phyloP scores from a whole-genome alignment of 1,140 invertebrate genomes.

The Ridgeia piscesae region DNA sequence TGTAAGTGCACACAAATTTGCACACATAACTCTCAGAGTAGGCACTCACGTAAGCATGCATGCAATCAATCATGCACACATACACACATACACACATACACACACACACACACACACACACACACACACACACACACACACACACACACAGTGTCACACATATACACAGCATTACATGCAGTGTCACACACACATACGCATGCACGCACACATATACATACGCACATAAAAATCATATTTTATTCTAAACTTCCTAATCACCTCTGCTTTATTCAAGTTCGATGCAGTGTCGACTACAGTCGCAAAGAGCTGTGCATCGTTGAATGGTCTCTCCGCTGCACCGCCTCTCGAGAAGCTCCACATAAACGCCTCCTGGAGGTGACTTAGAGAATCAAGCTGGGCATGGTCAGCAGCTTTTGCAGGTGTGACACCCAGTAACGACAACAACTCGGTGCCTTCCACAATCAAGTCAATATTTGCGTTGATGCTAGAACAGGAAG shows the following conservation, averaged over 20 bases:
- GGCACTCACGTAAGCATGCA: too few relatives aligned
- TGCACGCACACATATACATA: not conserved
- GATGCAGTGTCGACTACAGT: conserved; percentile 51
- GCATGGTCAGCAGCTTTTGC: conserved; percentile 47
- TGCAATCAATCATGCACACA: too few relatives aligned
- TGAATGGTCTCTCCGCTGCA: conserved; percentile 57
- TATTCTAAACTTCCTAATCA: conserved; percentile 14
- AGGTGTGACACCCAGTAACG: conserved; percentile 42
- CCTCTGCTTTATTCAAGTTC: conserved; percentile 43
- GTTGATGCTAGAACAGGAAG: conserved; percentile 55
- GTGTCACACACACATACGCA: not conserved
- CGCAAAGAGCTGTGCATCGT: conserved; percentile 39
- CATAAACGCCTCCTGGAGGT: conserved; percentile 57
- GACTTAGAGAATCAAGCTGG: conserved; percentile 44
- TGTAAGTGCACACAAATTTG: too few relatives aligned
- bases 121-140: not conserved
- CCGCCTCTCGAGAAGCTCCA: conserved; percentile 58
- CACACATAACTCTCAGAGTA: too few relatives aligned
- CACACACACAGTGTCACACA: not conserved
- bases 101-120: not conserved
- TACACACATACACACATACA: not conserved
- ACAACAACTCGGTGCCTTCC: conserved; percentile 50
- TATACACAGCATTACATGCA: too few relatives aligned
- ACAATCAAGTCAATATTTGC: conserved; percentile 60
- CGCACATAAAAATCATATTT: too few relatives aligned